These are phyloP conservation scores for Galeopsomyia nigrocyanea DNA, from an alignment of 2,888 invertebrate species.

Conservation along the genomic window DNA sequence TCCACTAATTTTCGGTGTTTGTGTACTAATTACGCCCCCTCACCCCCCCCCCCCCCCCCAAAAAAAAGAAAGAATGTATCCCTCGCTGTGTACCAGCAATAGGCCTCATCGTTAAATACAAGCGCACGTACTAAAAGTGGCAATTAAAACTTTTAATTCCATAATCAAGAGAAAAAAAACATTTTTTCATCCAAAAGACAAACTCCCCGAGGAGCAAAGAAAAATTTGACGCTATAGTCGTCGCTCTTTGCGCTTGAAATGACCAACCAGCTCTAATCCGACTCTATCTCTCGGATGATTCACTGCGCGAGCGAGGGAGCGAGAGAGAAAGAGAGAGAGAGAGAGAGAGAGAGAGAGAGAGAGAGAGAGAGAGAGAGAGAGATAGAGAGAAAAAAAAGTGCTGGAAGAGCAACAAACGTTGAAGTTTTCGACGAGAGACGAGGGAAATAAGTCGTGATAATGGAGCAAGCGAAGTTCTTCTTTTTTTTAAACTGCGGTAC, in stretches of 20 bases:
- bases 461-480: neutral
- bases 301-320: neutral
- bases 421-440: slow-evolving; percentile 11
- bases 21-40: no score
- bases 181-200: slow-evolving; percentile 4
- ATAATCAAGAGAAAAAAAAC: neutral
- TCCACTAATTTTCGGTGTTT: neutral
- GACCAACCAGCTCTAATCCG: slow-evolving; percentile 10
- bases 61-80: no score
- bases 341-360: slow-evolving; percentile 19
- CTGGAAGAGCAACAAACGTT: neutral
- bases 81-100: no score
- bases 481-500: no score
- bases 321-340: slow-evolving; percentile 17
- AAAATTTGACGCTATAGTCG: neutral
- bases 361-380: slow-evolving; percentile 7
- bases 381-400: neutral
- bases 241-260: neutral
- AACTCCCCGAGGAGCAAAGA: neutral
- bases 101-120: no score
- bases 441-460: neutral
- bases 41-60: no score
- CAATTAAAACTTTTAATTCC: slow-evolving; percentile 18
- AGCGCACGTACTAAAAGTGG: neutral
- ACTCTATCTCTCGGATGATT: slow-evolving; percentile 22